Base-by-base conservation (phyloP, 2,888 invertebrate genomes). In the Tetheella fluctuosa region DNA sequence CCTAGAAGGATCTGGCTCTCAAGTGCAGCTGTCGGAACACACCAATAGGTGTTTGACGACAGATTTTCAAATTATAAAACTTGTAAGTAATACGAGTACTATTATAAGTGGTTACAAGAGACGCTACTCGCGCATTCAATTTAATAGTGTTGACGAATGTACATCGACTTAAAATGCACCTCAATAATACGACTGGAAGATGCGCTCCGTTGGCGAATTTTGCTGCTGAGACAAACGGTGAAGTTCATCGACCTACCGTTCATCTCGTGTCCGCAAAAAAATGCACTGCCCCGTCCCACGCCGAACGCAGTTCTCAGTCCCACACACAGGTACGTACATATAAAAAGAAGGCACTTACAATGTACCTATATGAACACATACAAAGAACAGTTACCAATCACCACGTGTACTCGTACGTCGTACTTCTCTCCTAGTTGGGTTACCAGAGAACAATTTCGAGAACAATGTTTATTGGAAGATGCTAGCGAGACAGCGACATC, bases 211-310 rank as follows among this genome's bases (percentile, higher is more conserved):
- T 87, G 85, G 87, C 84, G 81, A 89, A 86, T 84, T 90, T 90
- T 80, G 84, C 86, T 80, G 83, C 83, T 85, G 86, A 88, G 89
- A 86, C 87, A 80, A 80, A 80, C 84, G 77, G 78, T 79, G 72
- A 79, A 80, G 92, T 88, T 92, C 91, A 86, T 82, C 77, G 88
- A 88, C 86, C 90, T 82, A 73, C 81, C 85, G 87, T 88, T 89
- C 90, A 88, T 91, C 88, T 90, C 83, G 75, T 77, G 83, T 78
- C 81, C 85, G 90, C 91, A 93, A 93, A 93, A 34, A 93, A 93
- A 91, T 93, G 91, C 91, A 93, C 79, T 89, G 91, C 81, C 85
- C 83, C 91, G 86, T 88, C 91, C 91, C 91, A 91, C 92, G 87
- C 85, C 81, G 83, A 89, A 89, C 87, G 85, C 86, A 88, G 81